Evolutionary conservation across 1,140 invertebrate species (phyloP).

Genomic region (Gryllus bimaculatus): DNA sequence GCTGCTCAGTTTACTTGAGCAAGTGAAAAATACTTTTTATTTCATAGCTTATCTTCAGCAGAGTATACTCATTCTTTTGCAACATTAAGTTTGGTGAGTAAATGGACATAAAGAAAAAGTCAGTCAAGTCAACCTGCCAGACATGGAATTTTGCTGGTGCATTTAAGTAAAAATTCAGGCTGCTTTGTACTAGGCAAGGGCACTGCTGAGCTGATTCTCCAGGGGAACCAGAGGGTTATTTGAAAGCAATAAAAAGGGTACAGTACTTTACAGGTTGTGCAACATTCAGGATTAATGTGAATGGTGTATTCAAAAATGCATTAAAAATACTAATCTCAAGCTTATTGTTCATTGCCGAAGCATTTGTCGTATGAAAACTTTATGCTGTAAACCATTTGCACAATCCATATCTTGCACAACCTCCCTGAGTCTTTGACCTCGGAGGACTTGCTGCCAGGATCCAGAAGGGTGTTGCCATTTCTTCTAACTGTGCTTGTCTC

Average conservation of each 20-base stretch:
- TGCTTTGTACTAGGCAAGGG: neutral
- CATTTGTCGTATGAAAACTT: too few species aligned
- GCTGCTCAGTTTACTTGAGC: neutral
- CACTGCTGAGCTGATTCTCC: neutral
- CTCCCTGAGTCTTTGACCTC: neutral
- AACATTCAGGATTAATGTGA: neutral
- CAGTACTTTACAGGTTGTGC: neutral
- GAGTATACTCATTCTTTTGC: neutral
- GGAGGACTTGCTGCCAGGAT: slow-evolving; percentile 12
- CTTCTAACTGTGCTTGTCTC: slow-evolving; percentile 22
- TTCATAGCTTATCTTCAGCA: neutral
- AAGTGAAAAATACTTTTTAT: neutral
- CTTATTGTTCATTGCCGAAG: too few species aligned
- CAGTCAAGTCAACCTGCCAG: neutral
- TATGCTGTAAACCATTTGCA: neutral
- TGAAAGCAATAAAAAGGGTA: neutral
- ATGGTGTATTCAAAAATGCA: neutral
- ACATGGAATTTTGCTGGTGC: neutral
- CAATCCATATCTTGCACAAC: neutral
- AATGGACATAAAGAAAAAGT: neutral
- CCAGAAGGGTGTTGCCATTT: slow-evolving; percentile 16
- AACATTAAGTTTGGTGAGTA: neutral
- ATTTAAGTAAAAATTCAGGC: neutral
- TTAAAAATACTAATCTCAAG: too few species aligned
- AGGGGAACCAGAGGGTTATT: neutral